These are phyloP conservation scores for Melanotaenia pygmaea DNA, from an alignment of 2,797 vertebrate species.

Conservation along the genomic window DNA sequence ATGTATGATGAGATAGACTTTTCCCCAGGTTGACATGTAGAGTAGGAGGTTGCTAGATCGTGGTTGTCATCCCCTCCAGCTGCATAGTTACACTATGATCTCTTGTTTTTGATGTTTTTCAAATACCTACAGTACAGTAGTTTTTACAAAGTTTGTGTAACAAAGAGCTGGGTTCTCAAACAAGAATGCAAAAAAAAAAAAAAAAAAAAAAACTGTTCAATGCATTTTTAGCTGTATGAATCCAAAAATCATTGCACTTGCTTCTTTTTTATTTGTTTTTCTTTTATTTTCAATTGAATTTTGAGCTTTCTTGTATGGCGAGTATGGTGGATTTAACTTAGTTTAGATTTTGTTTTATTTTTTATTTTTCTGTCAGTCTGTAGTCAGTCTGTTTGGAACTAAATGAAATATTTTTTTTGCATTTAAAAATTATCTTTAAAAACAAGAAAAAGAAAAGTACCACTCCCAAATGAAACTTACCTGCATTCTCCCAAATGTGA, in stretches of 20 bases:
- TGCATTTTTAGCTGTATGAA: slow-evolving; percentile 23
- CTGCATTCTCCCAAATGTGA: neutral
- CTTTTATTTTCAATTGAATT: too few species aligned
- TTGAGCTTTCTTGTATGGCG: too few species aligned
- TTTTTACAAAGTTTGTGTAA: slow-evolving; percentile 58
- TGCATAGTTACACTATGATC: slow-evolving; percentile 72
- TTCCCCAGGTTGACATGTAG: slow-evolving; percentile 59
- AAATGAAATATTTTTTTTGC: neutral
- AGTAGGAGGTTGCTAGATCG: slow-evolving; percentile 68
- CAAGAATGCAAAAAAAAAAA: slow-evolving; percentile 43
- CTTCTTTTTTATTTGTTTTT: neutral
- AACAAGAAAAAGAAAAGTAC: neutral
- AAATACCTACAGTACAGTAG: slow-evolving; percentile 65
- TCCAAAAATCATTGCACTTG: neutral
- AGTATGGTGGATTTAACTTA: neutral
- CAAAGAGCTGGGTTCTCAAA: slow-evolving; percentile 42
- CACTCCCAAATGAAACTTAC: neutral
- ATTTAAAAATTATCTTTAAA: too few species aligned
- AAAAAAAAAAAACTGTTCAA: slow-evolving; percentile 35
- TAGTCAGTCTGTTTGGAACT: neutral
- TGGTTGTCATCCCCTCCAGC: slow-evolving; percentile 67
- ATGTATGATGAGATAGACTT: slow-evolving; percentile 68
- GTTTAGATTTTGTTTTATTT: neutral
- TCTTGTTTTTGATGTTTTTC: slow-evolving; percentile 65
- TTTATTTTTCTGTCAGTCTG: neutral